A percentile compares a stretch with the other conserved stretches of the same genome.
phyloP scores from a whole-genome alignment of 1,140 invertebrate genomes.

The Rhagoletis zephyria region DNA sequence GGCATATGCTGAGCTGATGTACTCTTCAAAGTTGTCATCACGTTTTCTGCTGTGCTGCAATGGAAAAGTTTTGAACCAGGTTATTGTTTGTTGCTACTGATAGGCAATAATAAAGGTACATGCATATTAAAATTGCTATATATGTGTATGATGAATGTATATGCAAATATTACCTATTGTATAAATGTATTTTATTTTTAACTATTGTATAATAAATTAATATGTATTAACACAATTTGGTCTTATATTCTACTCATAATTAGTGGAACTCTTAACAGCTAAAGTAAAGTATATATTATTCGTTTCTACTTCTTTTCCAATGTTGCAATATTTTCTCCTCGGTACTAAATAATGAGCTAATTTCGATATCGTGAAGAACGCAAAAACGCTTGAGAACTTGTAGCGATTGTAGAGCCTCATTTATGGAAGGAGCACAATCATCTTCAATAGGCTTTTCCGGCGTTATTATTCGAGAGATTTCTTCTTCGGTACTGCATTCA shows the following conservation, averaged over 20 bases:
- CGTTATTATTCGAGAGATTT: too few species aligned
- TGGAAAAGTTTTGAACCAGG: background rate
- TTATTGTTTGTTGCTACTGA: too few species aligned
- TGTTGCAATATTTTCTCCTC: conserved; percentile 32
- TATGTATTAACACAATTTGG: too few species aligned
- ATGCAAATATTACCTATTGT: too few species aligned
- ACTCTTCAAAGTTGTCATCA: background rate
- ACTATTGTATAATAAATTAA: too few species aligned
- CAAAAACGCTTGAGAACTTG: conserved; percentile 5
- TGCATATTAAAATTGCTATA: too few species aligned
- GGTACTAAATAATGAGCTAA: background rate
- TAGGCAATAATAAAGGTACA: too few species aligned
- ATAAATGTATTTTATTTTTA: too few species aligned
- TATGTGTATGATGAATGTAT: too few species aligned
- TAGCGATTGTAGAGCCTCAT: background rate
- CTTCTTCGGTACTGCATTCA: too few species aligned
- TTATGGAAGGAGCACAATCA: conserved; percentile 6
- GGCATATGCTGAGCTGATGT: conserved; percentile 35
- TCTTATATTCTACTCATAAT: too few species aligned
- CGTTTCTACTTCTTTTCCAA: background rate
- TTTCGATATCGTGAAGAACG: conserved; percentile 13
- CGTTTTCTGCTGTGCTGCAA: conserved; percentile 64
- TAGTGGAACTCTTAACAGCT: too few species aligned
- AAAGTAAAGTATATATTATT: background rate
- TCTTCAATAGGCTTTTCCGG: background rate